phyloP scores from a whole-genome alignment of 2,797 vertebrate genomes.

The Enteromius anoplus region DNA sequence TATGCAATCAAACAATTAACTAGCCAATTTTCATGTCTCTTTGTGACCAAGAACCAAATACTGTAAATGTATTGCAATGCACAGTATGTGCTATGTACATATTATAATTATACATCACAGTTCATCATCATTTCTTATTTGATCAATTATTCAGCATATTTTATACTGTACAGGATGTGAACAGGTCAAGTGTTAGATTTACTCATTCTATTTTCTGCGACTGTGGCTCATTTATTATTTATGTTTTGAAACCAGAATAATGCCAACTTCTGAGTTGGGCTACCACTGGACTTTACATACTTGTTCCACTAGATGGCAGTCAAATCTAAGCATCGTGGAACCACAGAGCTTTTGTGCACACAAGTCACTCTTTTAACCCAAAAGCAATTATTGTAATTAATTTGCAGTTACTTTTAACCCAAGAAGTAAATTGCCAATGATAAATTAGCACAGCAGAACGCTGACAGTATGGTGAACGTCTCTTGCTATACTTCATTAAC shows the following conservation, averaged over 20 bases:
- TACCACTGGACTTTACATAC: neutral
- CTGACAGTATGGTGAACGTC: neutral
- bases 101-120: neutral
- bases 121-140: neutral
- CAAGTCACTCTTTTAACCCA: neutral
- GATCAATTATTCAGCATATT: neutral
- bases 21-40: neutral
- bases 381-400: constrained; percentile 19
- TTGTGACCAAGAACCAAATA: neutral
- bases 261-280: too few species aligned
- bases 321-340: neutral
- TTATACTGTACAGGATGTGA: neutral
- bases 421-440: neutral
- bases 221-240: neutral
- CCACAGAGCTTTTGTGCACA: neutral
- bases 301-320: constrained; percentile 23
- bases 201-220: neutral
- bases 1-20: neutral
- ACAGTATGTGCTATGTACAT: neutral
- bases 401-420: neutral
- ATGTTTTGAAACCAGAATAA: neutral
- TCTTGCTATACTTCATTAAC: constrained; percentile 1
- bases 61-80: neutral
- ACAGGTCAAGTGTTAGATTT: neutral
- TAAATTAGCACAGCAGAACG: neutral